Base-by-base conservation (phyloP, 2,797 vertebrate genomes). In the Sebastes taczanowskii region DNA sequence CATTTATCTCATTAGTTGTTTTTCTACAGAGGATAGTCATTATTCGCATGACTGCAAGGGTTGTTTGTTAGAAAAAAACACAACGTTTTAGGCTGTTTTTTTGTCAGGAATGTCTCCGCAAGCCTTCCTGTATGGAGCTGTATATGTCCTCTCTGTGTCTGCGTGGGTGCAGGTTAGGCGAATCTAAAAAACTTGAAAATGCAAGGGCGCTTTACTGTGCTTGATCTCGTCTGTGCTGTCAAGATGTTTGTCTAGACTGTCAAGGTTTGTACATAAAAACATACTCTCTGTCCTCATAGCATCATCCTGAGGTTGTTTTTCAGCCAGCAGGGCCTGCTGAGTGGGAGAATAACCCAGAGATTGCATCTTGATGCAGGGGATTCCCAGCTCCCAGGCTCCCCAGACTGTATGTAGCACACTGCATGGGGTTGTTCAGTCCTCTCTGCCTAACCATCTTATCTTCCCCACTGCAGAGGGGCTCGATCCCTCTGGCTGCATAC, bases 351-450 rank as follows among this genome's bases (percentile, higher is more conserved):
- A 83, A 86, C 84, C 81, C 77, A 77, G 78, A 93, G 93, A 94
- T 94, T 84, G 83, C 71, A 92, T 94, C 91, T 92, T 46, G 35
- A 82, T 93, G 85, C 70, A 72, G 84, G 93, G 94, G 88, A 94
- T 93, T 94, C 92, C 94, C 90, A 77, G 70, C 88, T 88, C 49
- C 71, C 4, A 69, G 78, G 64, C 70, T 86, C 74, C 81, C 81
- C 73, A 58, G 80, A 73, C 85, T 83, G 22, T 71, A 83, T 84
- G 89, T 77, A 88, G 74, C 86, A 58, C 77, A 27, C 81, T 82
- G 85, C 64, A 73, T 81, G 81, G 46, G 18, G 72, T 79, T 88
- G 83, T 59, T 88, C 64, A 72, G 76, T 66, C 71, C 73, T 75
- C 78, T 80, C 78, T 49, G 80, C 80, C 80, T 86, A 71, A 82